Base-by-base conservation (phyloP, 2,888 invertebrate genomes). In the Timandra comae region DNA sequence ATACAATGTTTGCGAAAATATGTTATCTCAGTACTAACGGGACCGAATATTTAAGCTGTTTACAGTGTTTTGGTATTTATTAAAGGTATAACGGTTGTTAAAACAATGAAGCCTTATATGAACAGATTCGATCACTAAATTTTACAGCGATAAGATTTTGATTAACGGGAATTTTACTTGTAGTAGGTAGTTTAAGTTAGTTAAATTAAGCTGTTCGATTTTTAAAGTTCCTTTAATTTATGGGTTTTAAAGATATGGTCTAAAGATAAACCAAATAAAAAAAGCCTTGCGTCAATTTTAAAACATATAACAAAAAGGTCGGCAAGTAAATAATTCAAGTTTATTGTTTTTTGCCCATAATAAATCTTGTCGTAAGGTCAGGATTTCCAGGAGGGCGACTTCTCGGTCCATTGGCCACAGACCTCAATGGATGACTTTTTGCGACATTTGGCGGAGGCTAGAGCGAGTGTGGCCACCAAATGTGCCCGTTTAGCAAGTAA, bases 381-480 rank as follows among this genome's bases (percentile, higher is more conserved):
- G 34, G 38, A 49, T 48, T 58, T 58, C 48, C 54, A 54, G 47
- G 44, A 36, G 34, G 52, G 38, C 51, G 63, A 63, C 56, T 66
- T 62, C 56, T 59, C 64, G 56, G 59, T 53, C 59, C 62, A 66
- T 30, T 63, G 57, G 49, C 27, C 49, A 28, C 32, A 33, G 51
- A 43, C 49, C 64, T 80, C 63, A 79, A 78, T 78, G 79, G 49
- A 47, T 44, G 43, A 35, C 52, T 69, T 76, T 76, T 75, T 73
- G 63, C 66, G 56, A 52, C 74, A 74, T 76, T 76, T 72, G 70
- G 74, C 55, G 56, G 52, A 50, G 46, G 48, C 46, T 48, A 44
- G 49, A 48, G 49, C 49, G 66, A 64, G 75, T 68, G 70, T 75
- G 80, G 72, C 59, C 64, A 63, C 76, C 78, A 77, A 77, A 79